Percentiles rank a stretch among this genome's conserved stretches.
phyloP scores from a whole-genome alignment of 2,797 vertebrate species.

The Hozukius guyotensis region DNA sequence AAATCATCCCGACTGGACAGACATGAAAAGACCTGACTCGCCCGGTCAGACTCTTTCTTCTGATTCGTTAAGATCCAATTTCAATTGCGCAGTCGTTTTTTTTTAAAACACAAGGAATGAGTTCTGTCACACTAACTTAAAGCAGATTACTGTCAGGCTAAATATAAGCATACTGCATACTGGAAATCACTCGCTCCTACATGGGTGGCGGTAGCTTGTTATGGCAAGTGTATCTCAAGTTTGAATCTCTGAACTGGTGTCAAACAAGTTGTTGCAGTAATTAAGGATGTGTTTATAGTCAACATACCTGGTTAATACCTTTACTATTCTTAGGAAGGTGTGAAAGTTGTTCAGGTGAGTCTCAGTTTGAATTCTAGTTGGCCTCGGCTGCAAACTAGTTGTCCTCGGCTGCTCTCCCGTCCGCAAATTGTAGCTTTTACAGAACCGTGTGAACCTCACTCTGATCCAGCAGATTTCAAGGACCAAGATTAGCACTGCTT shows the following conservation, averaged over 20 bases:
- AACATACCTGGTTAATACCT: neutral
- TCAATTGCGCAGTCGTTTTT: neutral
- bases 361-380: neutral
- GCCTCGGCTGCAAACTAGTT: no score
- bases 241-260: neutral
- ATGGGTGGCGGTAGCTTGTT: constrained; percentile 8
- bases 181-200: neutral
- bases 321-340: neutral
- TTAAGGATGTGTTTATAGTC: neutral
- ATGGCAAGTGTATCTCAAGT: neutral
- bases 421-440: neutral
- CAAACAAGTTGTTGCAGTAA: constrained; percentile 3
- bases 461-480: neutral
- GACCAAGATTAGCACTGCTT: neutral
- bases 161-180: neutral
- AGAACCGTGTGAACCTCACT: neutral
- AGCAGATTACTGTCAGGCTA: neutral
- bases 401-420: neutral
- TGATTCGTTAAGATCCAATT: constrained; percentile 9
- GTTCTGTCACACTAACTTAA: neutral
- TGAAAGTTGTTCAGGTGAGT: neutral
- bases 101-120: neutral
- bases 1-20: constrained; percentile 1
- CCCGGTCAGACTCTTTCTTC: neutral
- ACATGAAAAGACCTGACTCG: constrained; percentile 9